Conservation (phyloP, 2,888 invertebrate genomes). For the Stratiomys singularior region DNA sequence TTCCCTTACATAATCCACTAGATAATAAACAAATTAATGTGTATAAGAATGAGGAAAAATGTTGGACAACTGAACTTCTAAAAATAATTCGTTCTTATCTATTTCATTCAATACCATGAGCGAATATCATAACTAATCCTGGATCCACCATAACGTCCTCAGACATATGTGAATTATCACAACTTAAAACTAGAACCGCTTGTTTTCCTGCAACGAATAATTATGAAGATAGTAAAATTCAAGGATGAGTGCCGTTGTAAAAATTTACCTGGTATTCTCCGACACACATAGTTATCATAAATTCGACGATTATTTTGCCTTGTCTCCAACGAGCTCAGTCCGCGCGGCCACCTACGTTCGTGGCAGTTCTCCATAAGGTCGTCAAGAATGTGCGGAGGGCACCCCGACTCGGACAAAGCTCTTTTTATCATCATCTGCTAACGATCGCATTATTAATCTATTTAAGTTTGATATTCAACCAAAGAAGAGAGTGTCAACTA, state of each 20-base stretch:
- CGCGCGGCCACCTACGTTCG: constrained; percentile 94
- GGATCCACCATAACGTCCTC: constrained; percentile 97
- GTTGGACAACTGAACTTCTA: neutral
- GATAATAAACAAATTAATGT: neutral
- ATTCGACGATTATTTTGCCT: constrained; percentile 90
- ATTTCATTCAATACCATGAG: constrained; percentile 87
- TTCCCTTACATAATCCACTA: neutral
- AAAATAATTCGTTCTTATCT: neutral
- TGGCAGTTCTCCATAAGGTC: constrained; percentile 98
- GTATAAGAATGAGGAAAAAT: neutral
- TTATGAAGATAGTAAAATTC: too few relatives aligned
- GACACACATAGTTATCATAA: constrained; percentile 95
- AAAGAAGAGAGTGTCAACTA: constrained; percentile 59
- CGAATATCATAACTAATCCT: constrained; percentile 97
- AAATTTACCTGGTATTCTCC: constrained; percentile 82
- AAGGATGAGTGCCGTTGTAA: too few relatives aligned
- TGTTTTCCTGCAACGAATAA: constrained; percentile 85
- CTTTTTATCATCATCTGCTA: constrained; percentile 90
- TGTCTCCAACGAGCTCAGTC: constrained; percentile 91
- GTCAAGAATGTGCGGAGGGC: constrained; percentile 91
- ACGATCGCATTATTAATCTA: neutral
- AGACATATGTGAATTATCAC: constrained; percentile 94
- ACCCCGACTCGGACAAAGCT: constrained; percentile 91
- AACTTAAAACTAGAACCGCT: constrained; percentile 92
- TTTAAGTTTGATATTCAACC: neutral